A percentile compares a stretch with the other conserved stretches of the same genome.
phyloP scores from a whole-genome alignment of 2,888 invertebrate species.

The Troilus luridus region DNA sequence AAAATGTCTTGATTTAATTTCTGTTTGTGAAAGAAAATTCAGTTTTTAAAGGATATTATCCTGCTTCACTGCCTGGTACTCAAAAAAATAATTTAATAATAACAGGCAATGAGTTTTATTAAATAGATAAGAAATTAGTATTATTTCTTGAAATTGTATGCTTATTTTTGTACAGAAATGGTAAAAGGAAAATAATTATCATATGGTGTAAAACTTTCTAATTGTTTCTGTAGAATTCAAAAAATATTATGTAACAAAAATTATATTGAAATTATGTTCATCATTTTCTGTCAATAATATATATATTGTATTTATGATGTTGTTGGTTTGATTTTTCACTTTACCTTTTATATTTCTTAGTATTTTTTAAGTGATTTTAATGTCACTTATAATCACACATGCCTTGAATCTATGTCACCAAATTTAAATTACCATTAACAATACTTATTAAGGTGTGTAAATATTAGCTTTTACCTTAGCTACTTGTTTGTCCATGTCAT shows the following conservation, averaged over 20 bases:
- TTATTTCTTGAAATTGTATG: conserved; percentile 58
- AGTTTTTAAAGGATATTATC: conserved; percentile 2
- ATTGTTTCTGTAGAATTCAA: conserved; percentile 54
- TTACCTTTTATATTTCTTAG: background rate
- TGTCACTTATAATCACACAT: background rate
- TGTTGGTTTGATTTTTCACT: conserved; percentile 9
- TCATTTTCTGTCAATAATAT: conserved; percentile 58
- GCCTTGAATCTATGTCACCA: no score
- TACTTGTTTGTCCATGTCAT: no score
- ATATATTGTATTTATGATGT: conserved; percentile 59
- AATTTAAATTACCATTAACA: no score
- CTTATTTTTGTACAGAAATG: conserved; percentile 59
- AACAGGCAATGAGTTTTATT: conserved; percentile 51
- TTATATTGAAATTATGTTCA: conserved; percentile 58
- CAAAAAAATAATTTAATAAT: background rate
- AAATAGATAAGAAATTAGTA: conserved; percentile 52
- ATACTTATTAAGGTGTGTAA: no score
- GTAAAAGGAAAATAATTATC: conserved; percentile 59
- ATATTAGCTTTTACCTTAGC: no score
- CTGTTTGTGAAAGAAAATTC: conserved; percentile 7
- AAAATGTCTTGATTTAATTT: conserved; percentile 28
- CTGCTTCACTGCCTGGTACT: background rate
- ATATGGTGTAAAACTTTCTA: conserved; percentile 57
- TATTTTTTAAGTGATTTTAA: background rate
- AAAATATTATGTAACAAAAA: conserved; percentile 54